Percentiles rank a stretch among this genome's conserved stretches.
phyloP scores from a whole-genome alignment of 1,140 invertebrate genomes.

The Megalopta genalis region DNA sequence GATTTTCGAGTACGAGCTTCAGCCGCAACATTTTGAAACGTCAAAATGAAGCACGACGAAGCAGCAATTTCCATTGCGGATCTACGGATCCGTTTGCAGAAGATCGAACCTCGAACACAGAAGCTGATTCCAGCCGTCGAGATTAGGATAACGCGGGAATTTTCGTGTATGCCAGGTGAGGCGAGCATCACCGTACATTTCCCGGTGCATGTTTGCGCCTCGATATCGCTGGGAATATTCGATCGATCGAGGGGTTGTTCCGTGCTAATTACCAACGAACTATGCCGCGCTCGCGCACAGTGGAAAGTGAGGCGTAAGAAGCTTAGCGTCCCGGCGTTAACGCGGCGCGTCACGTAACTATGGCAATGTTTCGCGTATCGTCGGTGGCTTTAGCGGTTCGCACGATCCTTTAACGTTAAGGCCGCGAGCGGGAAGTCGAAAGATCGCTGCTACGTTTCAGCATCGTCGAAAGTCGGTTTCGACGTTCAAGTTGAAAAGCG shows the following conservation, averaged over 20 bases:
- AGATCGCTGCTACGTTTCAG: too few relatives aligned
- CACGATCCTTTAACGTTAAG: background rate
- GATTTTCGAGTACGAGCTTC: too few relatives aligned
- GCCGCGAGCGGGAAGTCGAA: background rate
- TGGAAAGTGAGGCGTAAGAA: background rate
- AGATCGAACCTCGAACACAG: too few relatives aligned
- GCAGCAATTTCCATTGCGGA: too few relatives aligned
- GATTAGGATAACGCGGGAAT: background rate
- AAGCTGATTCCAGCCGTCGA: too few relatives aligned
- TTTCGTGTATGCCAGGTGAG: background rate
- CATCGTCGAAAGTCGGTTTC: constrained; percentile 6
- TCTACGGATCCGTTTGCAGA: too few relatives aligned
- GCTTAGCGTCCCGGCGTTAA: background rate
- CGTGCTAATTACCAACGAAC: constrained; percentile 9
- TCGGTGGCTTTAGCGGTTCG: too few relatives aligned
- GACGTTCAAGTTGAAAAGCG: too few relatives aligned
- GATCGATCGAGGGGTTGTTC: background rate
- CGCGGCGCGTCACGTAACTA: too few relatives aligned
- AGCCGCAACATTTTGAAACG: too few relatives aligned
- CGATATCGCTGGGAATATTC: background rate
- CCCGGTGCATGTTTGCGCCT: constrained; percentile 4
- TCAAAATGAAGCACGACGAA: too few relatives aligned
- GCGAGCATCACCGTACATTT: constrained; percentile 14
- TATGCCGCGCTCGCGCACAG: background rate
- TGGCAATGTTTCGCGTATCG: too few relatives aligned